A percentile compares a stretch with the other conserved stretches of the same genome.
phyloP scores from a whole-genome alignment of 92 coral and sea anemone genomes.

The Phenganax marumi region DNA sequence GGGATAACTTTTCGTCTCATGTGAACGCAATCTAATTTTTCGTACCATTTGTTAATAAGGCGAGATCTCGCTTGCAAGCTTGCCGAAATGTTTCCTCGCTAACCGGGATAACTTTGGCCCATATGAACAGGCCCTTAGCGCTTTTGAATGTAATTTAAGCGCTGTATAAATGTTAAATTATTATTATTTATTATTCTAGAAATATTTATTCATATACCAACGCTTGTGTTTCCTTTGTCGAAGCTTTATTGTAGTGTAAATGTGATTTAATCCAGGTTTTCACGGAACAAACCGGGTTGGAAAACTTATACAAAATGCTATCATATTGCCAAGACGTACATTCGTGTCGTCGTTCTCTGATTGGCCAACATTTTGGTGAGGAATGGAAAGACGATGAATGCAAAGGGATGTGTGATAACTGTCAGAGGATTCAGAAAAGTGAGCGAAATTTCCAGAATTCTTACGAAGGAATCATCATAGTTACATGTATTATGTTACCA shows the following conservation, averaged over 20 bases:
- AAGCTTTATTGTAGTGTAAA: neutral
- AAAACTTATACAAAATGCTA: conserved; percentile 83
- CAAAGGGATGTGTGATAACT: conserved; percentile 84
- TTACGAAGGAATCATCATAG: too few relatives aligned
- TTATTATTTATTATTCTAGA: neutral
- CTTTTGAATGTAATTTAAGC: neutral
- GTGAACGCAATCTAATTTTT: too few relatives aligned
- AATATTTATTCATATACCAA: neutral
- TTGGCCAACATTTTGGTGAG: conserved; percentile 96
- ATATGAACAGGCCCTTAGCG: too few relatives aligned
- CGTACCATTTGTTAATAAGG: too few relatives aligned
- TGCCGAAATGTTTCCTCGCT: too few relatives aligned
- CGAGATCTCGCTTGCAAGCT: too few relatives aligned
- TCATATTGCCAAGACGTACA: conserved; percentile 71
- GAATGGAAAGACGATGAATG: conserved; percentile 78
- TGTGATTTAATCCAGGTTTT: neutral
- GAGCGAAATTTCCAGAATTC: conserved; percentile 43
- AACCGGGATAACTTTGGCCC: too few relatives aligned
- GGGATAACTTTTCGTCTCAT: too few relatives aligned
- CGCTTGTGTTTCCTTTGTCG: neutral
- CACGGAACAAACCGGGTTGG: conserved; percentile 63
- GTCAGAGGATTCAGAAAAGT: conserved; percentile 44
- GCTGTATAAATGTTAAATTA: too few relatives aligned
- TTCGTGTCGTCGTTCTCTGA: conserved; percentile 73
- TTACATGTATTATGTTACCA: too few relatives aligned